These are phyloP conservation scores for Ophiodon elongatus DNA, from an alignment of 2,113 vertebrate species.

Conservation along the genomic window DNA sequence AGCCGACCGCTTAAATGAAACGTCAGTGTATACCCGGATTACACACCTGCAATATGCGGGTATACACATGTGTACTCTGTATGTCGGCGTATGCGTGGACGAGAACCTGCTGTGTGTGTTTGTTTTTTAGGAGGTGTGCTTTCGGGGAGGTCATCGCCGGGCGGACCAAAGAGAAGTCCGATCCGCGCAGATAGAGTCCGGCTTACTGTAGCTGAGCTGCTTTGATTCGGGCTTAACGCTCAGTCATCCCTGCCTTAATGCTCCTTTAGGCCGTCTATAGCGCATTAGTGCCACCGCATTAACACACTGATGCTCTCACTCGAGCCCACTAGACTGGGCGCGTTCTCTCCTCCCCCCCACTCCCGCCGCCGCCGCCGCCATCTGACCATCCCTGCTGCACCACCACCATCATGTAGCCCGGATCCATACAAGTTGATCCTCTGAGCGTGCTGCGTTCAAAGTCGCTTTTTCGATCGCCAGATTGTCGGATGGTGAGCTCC, in stretches of 20 bases:
- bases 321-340: constrained; percentile 23
- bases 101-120: not conserved
- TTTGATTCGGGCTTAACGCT: constrained; percentile 70
- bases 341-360: not conserved
- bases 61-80: no score
- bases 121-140: constrained; percentile 7
- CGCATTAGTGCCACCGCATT: constrained; percentile 76
- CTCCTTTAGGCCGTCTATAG: constrained; percentile 64
- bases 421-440: constrained; percentile 49
- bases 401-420: constrained; percentile 17
- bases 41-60: not conserved
- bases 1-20: not conserved
- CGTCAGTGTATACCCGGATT: not conserved
- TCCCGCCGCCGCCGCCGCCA: no score
- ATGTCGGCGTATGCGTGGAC: not conserved
- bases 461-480: constrained; percentile 36
- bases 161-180: constrained; percentile 23
- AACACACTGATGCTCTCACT: constrained; percentile 72
- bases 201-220: constrained; percentile 73
- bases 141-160: constrained; percentile 42
- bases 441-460: constrained; percentile 39
- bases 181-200: constrained; percentile 61
- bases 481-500: constrained; percentile 50
- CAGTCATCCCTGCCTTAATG: constrained; percentile 74
- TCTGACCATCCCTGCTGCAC: not conserved